Evolutionary conservation across 2,888 invertebrate species (phyloP), one percentile per base, ranked within the genome.

Genomic region (Ceriagrion tenellum): DNA sequence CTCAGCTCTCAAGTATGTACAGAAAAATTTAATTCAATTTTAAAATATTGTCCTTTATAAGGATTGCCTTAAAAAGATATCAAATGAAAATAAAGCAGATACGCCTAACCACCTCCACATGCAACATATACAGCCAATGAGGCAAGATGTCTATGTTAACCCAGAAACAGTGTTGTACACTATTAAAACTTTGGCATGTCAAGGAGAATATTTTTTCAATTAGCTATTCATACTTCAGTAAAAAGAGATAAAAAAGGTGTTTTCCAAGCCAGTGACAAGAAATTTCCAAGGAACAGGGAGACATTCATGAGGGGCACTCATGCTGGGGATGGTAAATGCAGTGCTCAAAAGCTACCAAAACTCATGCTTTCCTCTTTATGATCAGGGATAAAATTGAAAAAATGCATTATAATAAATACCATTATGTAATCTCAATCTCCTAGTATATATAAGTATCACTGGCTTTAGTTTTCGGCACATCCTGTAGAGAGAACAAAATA

Each of bases 371-470:
- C 35, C 69, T 93, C 55, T 69, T 69, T 93, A 47, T 93, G 47
- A 47, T 35, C 63, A 93, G 69, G 47, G 40, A 35, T 69, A 55
- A 74, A 93, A 93, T 55, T 69, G 13, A 89, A 93, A 69, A 93
- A 40, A 63, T 93, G 26, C 74, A 69, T 69, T 63, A 74, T n/a
- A 69, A 93, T 93, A 93, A 93, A 93, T 93, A 93, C 93, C 93
- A 93, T 23, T 93, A 63, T 63, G 95, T 55, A 90, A 90, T 40
- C 47, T 69, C 69, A 95, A 90, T 95, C 95, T 95, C 95, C 95
- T 96, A 96, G 95, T 91, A 98, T 98, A 98, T 98, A 98, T 98
- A 98, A 97, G 98, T 98, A 98, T 98, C 98, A 98, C 98, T 98
- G 98, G 96, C 96, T 96, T 96, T 96, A 96, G 96, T 96, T 96